Evolutionary conservation across 2,113 vertebrate species (phyloP).

Genomic region (Eclectus roratus): DNA sequence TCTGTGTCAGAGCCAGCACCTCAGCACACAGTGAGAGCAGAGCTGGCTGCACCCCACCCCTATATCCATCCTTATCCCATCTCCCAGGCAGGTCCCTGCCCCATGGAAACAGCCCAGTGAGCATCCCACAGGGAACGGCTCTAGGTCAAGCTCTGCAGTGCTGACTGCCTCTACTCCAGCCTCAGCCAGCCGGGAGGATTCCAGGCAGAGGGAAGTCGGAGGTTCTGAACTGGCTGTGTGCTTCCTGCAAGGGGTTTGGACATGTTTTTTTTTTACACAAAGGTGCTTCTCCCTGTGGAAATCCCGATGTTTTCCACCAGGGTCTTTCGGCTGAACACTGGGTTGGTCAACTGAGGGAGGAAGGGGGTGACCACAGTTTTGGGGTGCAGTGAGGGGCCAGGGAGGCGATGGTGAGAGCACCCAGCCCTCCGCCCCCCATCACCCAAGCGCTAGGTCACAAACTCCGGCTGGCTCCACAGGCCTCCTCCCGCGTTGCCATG

Average conservation of each 20-base stretch:
- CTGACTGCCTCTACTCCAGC: accelerated
- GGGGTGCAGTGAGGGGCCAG: background rate
- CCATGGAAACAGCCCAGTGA: accelerated
- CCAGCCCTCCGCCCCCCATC: background rate
- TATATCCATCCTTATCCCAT: background rate
- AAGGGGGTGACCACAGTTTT: background rate
- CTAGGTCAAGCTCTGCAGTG: background rate
- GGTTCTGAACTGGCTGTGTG: accelerated
- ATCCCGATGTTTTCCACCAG: background rate
- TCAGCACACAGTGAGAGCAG: background rate
- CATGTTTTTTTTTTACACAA: accelerated
- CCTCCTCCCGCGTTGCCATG: constrained; percentile 1
- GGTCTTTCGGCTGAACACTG: background rate
- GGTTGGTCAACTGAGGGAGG: background rate
- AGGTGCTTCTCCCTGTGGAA: background rate
- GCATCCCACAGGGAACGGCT: background rate
- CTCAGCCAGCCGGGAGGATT: accelerated
- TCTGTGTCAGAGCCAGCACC: background rate
- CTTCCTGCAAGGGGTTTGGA: background rate
- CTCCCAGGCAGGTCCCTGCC: background rate
- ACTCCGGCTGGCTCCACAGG: background rate
- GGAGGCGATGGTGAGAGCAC: background rate
- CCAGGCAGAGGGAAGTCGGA: background rate
- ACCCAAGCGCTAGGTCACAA: background rate
- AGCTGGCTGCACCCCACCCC: background rate